A percentile compares a stretch with the other conserved stretches of the same genome.
Evolutionary conservation across 2,888 invertebrate species (phyloP).

Genomic region (Drosophila meridiana): DNA sequence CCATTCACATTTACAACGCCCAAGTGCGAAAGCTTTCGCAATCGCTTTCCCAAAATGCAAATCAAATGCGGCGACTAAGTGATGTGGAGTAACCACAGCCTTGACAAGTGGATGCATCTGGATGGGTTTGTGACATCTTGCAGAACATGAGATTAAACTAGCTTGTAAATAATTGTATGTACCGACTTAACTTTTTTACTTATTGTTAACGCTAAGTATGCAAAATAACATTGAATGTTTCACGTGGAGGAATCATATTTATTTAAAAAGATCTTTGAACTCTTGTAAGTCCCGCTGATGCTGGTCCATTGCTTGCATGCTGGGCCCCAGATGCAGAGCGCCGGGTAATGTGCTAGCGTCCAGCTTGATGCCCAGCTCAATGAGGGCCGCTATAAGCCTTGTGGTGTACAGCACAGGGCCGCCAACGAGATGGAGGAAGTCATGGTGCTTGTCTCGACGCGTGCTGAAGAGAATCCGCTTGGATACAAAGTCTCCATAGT

Average conservation of each 20-base stretch:
- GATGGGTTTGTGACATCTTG: conserved; percentile 11
- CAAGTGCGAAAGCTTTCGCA: conserved; percentile 83
- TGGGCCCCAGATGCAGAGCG: background rate
- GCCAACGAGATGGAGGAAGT: conserved; percentile 89
- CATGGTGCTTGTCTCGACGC: conserved; percentile 86
- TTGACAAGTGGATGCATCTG: background rate
- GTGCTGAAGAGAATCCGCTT: conserved; percentile 91
- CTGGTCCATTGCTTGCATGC: conserved; percentile 20
- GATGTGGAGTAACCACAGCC: background rate
- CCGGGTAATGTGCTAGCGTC: conserved; percentile 44
- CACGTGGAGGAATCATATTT: conserved; percentile 46
- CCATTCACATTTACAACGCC: conserved; percentile 82
- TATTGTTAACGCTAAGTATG: conserved; percentile 58
- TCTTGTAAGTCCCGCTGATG: conserved; percentile 64
- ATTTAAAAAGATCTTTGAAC: conserved; percentile 80
- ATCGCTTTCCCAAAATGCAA: conserved; percentile 83
- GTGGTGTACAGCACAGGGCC: conserved; percentile 91
- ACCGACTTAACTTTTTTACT: conserved; percentile 60
- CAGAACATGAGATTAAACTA: conserved; percentile 69
- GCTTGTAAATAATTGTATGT: conserved; percentile 73
- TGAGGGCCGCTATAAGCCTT: conserved; percentile 89
- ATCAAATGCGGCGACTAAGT: conserved; percentile 75
- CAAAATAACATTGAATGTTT: conserved; percentile 41
- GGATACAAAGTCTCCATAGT: conserved; percentile 90
- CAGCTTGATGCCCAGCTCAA: conserved; percentile 87